Evolutionary conservation across 2,888 invertebrate genomes (phyloP).

Genomic region (Ferdinandea cuprea): DNA sequence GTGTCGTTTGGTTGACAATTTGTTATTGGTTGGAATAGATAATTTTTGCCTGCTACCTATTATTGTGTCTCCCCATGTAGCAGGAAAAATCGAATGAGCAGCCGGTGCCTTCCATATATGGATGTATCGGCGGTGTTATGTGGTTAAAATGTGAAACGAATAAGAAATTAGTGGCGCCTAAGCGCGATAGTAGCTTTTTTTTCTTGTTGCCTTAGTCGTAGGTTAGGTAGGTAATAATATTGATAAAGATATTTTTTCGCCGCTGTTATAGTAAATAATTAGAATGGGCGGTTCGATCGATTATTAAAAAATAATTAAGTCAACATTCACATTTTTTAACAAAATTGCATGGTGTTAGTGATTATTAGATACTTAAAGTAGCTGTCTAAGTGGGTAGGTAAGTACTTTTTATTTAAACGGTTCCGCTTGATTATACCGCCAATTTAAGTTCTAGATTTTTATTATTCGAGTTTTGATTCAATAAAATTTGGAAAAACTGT

Average conservation of each 20-base stretch:
- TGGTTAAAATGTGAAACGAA: constrained; percentile 61
- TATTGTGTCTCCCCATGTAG: constrained; percentile 38
- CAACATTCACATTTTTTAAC: background rate
- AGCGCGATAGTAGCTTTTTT: background rate
- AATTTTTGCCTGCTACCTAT: constrained; percentile 54
- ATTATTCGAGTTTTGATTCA: too few relatives aligned
- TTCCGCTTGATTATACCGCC: too few relatives aligned
- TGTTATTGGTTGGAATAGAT: constrained; percentile 68
- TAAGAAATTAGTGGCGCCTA: constrained; percentile 65
- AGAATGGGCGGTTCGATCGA: constrained; percentile 12
- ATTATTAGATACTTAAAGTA: too few relatives aligned
- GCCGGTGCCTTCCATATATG: constrained; percentile 58
- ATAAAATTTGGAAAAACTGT: too few relatives aligned
- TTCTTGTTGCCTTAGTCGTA: background rate
- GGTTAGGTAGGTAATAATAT: background rate
- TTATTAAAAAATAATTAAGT: constrained; percentile 4
- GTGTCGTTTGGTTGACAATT: constrained; percentile 54
- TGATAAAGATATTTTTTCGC: constrained; percentile 46
- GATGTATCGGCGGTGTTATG: constrained; percentile 54
- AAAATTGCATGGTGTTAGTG: too few relatives aligned
- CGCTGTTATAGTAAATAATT: background rate
- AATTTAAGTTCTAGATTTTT: too few relatives aligned
- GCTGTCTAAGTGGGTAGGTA: background rate
- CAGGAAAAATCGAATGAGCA: constrained; percentile 54
- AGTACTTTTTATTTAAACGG: too few relatives aligned